phyloP scores from a whole-genome alignment of 2,888 invertebrate genomes.

The Lasioglossum pauxillum region DNA sequence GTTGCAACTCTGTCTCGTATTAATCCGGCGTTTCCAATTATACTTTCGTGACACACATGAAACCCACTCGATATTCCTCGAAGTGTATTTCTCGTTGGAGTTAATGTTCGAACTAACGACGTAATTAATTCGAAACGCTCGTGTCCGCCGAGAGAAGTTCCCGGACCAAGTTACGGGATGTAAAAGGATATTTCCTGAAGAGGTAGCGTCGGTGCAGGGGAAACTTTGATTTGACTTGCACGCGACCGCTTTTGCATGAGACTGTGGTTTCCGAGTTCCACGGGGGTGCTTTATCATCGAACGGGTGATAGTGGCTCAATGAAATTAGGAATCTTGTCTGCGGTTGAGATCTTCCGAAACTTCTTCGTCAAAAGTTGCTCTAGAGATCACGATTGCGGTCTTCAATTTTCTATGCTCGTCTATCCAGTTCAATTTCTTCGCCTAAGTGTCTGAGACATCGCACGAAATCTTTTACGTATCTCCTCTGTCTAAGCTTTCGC shows the following conservation, averaged over 20 bases:
- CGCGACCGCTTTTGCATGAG: conserved; percentile 60
- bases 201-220: conserved; percentile 35
- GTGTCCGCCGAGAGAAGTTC: conserved; percentile 60
- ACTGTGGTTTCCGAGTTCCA: conserved; percentile 22
- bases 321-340: conserved; percentile 49
- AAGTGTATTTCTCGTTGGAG: conserved; percentile 48
- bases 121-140: conserved; percentile 67
- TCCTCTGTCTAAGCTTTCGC: neutral
- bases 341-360: neutral
- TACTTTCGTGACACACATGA: neutral
- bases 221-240: conserved; percentile 68
- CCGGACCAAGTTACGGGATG: conserved; percentile 44
- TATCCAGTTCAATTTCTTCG: neutral
- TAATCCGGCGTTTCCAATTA: neutral
- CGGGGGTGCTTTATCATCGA: conserved; percentile 35
- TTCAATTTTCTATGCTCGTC: neutral
- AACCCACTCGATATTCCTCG: conserved; percentile 26
- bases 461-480: neutral
- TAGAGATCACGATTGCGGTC: neutral
- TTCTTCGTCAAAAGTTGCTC: conserved; percentile 18
- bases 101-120: conserved; percentile 21
- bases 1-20: neutral
- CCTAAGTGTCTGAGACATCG: neutral
- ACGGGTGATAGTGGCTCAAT: conserved; percentile 15
- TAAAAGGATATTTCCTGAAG: conserved; percentile 64